Percentiles rank a stretch among this genome's conserved stretches.
These are phyloP conservation scores for Rhagologus leucostigma DNA, from an alignment of 2,113 vertebrate genomes.

Conservation along the genomic window DNA sequence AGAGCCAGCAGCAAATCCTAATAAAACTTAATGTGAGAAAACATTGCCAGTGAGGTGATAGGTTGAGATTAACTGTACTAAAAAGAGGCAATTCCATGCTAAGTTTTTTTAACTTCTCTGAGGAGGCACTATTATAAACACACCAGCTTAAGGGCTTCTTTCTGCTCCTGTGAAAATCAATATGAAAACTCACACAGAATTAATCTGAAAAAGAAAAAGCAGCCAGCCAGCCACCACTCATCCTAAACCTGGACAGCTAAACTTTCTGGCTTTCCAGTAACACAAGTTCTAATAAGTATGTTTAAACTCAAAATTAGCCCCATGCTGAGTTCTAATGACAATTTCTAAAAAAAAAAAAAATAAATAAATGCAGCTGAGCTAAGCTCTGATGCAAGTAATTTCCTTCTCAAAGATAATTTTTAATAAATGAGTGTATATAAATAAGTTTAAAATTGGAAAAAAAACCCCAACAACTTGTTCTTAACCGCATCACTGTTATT, in stretches of 20 bases:
- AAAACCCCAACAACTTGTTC: neutral
- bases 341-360: neutral
- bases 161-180: neutral
- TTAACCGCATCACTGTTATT: neutral
- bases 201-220: neutral
- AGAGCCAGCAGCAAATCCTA: slow-evolving; percentile 59
- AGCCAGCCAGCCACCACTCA: neutral
- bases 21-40: slow-evolving; percentile 48
- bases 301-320: neutral
- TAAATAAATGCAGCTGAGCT: neutral
- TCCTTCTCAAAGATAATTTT: neutral
- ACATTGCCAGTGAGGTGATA: slow-evolving; percentile 16
- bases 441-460: neutral
- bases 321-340: neutral
- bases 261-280: neutral
- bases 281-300: neutral
- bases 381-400: neutral
- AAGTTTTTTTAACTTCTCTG: neutral
- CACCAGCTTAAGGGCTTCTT: neutral
- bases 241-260: neutral
- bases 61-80: slow-evolving; percentile 17
- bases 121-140: neutral
- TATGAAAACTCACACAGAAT: neutral
- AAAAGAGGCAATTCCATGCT: neutral
- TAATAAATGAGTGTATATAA: neutral